Conservation (phyloP, 2,113 vertebrate genomes). For the Siniperca chuatsi region DNA sequence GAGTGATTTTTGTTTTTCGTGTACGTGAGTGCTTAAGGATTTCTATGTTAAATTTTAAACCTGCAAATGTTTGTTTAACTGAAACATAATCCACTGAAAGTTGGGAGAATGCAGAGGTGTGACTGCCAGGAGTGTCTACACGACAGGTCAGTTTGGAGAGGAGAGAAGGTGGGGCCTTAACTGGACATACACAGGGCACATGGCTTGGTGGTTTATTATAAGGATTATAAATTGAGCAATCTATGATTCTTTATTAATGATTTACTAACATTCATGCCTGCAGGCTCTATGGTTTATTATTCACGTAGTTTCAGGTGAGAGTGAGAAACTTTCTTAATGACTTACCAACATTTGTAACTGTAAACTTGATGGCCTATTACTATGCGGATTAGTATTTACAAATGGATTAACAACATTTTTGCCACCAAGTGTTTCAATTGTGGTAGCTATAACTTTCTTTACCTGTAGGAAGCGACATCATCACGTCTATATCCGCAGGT, state of each 20-base stretch:
- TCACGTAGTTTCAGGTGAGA: background rate
- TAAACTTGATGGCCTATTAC: background rate
- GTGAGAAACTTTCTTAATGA: background rate
- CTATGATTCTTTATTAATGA: background rate
- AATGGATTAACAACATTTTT: background rate
- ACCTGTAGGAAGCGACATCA: background rate
- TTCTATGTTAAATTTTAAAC: conserved; percentile 24
- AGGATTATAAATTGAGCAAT: background rate
- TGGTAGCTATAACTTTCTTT: background rate
- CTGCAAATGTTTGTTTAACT: background rate
- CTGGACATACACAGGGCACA: background rate
- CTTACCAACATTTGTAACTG: background rate
- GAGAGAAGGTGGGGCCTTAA: background rate
- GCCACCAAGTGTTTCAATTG: background rate
- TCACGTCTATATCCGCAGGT: background rate
- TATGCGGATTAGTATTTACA: background rate
- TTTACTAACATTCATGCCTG: conserved; percentile 2
- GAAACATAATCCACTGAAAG: background rate
- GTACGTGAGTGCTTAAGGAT: background rate
- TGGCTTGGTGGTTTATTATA: background rate
- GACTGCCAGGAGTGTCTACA: background rate
- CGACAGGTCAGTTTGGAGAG: background rate
- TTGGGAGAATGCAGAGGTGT: background rate
- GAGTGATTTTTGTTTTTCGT: background rate
- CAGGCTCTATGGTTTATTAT: background rate